Base-by-base conservation (phyloP, 2,888 invertebrate genomes). In the Herminia tarsipennalis region DNA sequence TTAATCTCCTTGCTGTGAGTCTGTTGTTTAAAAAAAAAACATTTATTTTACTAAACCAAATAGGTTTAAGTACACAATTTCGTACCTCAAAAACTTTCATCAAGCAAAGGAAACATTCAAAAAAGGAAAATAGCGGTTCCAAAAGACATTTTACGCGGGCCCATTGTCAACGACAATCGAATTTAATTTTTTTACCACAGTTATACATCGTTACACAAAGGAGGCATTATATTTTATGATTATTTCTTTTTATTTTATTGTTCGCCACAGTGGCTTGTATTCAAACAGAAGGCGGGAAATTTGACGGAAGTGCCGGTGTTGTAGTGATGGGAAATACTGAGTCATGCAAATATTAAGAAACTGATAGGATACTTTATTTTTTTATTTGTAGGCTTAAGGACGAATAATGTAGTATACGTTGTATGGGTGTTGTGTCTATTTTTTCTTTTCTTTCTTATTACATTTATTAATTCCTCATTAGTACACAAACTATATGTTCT, bases 161-260 rank as follows among this genome's bases (percentile, higher is more conserved):
- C 66, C 70, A 69, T 77, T 79, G 75, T 75, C 69, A 66, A 59
- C 59, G 57, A 66, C 65, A 76, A 81, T 78, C 73, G 75, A 80
- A 82, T 83, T 78, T 70, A 74, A 78, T 76, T 78, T 78, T 72
- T 65, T 67, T 65, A 60, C 63, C 59, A 52, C 62, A 46, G 50
- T 59, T 61, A 32, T 41, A 34, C 40, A 22, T 56, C 40, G 42
- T 37, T 47, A 45, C 56, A 73, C 73, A 76, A 76, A 76, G 70
- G 65, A 62, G 53, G 52, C 70, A 74, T 83, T 81, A 78, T 78
- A 78, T 77, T 81, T 81, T 81, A 79, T 80, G 66, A 77, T 81
- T 80, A 78, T 79, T 79, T 77, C 73, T 78, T 80, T 35, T 83
- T 79, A 76, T 81, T 81, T 75, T 74, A 74, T 75, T 76, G 73